Conservation (phyloP, 2,113 vertebrate genomes). For the Notechis scutatus region DNA sequence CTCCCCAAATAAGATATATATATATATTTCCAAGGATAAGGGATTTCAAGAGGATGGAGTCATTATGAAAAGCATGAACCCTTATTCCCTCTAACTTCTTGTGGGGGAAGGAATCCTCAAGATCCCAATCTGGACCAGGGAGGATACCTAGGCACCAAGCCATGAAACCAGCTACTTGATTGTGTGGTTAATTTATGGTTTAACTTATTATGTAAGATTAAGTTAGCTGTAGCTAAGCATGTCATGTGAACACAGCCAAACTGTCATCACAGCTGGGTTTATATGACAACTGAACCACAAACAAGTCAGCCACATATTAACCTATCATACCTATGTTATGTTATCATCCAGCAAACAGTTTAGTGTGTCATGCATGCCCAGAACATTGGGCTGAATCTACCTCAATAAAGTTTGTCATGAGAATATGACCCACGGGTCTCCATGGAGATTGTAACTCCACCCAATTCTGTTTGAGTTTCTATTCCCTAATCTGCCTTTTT, state of each 20-base stretch:
- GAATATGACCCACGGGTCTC: not conserved
- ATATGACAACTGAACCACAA: not conserved
- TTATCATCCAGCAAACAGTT: not conserved
- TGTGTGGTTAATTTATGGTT: not conserved
- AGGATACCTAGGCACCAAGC: not conserved
- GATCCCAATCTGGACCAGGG: not conserved
- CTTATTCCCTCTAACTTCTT: not conserved
- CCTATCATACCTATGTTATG: not conserved
- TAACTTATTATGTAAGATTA: not conserved
- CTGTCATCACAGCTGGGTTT: not conserved
- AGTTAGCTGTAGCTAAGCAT: not conserved
- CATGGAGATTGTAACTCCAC: not conserved
- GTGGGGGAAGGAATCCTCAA: not conserved
- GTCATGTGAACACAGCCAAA: not conserved
- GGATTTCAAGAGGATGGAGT: not conserved
- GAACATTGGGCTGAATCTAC: not conserved
- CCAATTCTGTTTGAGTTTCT: not conserved
- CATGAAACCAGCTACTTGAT: not conserved
- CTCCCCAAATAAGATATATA: slow-evolving; percentile 8
- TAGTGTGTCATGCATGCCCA: not conserved
- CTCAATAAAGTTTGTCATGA: not conserved
- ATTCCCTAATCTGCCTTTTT: not conserved
- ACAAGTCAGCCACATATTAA: not conserved
- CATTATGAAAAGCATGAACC: not conserved
- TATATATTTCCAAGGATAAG: not conserved